Evolutionary conservation across 2,797 vertebrate species (phyloP), one percentile per base, ranked within the genome.

Genomic region (Lagodon rhomboides): DNA sequence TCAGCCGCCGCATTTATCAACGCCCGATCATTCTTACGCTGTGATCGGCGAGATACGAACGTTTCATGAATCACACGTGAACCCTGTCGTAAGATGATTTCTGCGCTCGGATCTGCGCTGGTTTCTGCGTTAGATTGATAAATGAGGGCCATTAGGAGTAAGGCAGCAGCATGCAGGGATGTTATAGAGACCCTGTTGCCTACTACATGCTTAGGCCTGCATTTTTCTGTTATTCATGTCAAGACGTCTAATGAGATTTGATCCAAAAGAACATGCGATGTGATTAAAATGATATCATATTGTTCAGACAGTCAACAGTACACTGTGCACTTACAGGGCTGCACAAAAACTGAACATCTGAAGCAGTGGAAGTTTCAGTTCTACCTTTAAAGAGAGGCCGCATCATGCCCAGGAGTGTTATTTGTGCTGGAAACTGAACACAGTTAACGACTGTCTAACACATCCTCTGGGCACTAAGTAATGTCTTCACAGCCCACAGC

Each of bases 341-440:
- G 30, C 30, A 30, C 30, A 30, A 30, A 30, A 30, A 17, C 11
- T 15, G 51, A 34, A 62, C 17, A 58, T 61, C 16, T 44, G 27
- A 51, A 17, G 25, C 11, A 25, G 13, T 47, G 20, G 23, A 61
- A 1, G 4, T 17, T 25, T 53, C 15, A 22, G 47, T 34, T 54
- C 15, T 50, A 34, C 8, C 49, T 61, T 56, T 20, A 27, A 54
- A 76, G 56, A 63, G 34, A 22, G 58, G 16, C 34, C 25, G 54
- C 59, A 67, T 20, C 63, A 49, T 1, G 38, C 43, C 58, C 23
- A 23, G 22, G 46, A 63, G 76, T 44, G 60, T 59, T 65, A 66
- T 80, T 27, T 79, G 53, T 68, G 50, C 43, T 73, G 18, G 34
- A 66, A 74, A 70, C 44, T 34, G 43, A 68, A 70, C 56, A 67